Evolutionary conservation across 2,797 vertebrate species (phyloP).

Genomic region (Trematomus bernacchii): DNA sequence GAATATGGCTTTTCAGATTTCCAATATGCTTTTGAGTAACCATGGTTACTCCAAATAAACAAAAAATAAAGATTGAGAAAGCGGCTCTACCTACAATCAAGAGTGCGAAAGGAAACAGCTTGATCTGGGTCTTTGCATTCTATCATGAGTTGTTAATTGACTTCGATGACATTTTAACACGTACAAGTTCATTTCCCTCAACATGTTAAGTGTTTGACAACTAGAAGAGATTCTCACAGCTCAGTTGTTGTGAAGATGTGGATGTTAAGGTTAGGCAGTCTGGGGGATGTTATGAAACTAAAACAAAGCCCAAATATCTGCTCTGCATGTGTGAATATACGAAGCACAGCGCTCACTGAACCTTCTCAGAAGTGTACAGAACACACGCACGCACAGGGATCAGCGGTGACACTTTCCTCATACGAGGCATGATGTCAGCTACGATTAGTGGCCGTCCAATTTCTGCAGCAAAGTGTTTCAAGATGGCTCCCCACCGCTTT

Average conservation of each 20-base stretch:
- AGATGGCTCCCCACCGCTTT: conserved; percentile 12
- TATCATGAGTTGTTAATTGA: conserved; percentile 17
- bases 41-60: not conserved
- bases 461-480: conserved; percentile 50
- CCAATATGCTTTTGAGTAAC: not conserved
- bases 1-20: not conserved
- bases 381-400: conserved; percentile 68
- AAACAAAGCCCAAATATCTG: conserved; percentile 51
- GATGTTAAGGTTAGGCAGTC: conserved; percentile 44
- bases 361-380: conserved; percentile 73
- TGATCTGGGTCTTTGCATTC: conserved; percentile 19
- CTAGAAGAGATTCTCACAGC: conserved; percentile 24
- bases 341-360: conserved; percentile 70
- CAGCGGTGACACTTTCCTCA: conserved; percentile 59
- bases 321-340: conserved; percentile 36
- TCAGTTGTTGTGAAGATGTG: conserved; percentile 30
- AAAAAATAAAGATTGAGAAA: not conserved
- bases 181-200: conserved; percentile 36
- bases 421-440: not conserved
- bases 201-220: conserved; percentile 34
- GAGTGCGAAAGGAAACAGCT: conserved; percentile 12
- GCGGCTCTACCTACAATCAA: not conserved
- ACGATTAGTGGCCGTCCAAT: not conserved
- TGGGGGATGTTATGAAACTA: conserved; percentile 57
- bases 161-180: conserved; percentile 35